Percentiles rank a stretch among this genome's conserved stretches.
Conservation (phyloP, 2,888 invertebrate genomes). For the Agapetus fuscipes region DNA sequence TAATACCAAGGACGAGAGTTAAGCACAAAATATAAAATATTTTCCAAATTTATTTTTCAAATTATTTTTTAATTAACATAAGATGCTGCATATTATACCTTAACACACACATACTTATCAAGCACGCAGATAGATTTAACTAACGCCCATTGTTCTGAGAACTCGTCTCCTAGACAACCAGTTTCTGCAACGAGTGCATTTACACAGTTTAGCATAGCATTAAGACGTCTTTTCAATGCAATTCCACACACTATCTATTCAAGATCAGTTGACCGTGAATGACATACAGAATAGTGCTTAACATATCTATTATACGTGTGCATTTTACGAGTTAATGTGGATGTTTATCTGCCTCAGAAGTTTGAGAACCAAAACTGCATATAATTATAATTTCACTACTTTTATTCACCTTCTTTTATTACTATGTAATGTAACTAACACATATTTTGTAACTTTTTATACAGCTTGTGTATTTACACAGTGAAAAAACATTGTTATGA, state of each 20-base stretch:
- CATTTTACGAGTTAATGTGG: slow-evolving; percentile 13
- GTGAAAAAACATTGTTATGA: no score
- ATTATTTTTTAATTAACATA: background rate
- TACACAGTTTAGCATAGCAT: slow-evolving; percentile 14
- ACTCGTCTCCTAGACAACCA: background rate
- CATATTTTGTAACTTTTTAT: no score
- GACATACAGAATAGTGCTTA: slow-evolving; percentile 6
- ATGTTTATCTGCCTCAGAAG: slow-evolving; percentile 13
- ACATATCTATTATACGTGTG: slow-evolving; percentile 6
- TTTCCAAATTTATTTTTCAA: no score
- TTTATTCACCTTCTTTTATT: no score
- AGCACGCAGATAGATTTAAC: background rate
- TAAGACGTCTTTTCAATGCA: slow-evolving; percentile 3
- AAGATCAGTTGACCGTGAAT: slow-evolving; percentile 19
- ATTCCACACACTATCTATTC: slow-evolving; percentile 4
- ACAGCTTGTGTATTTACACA: no score
- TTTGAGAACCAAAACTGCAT: no score
- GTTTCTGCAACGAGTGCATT: slow-evolving; percentile 1
- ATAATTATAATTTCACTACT: no score
- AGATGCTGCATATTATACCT: no score
- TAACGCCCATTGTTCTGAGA: background rate
- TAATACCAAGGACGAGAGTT: no score
- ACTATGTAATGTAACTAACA: no score
- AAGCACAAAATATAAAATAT: no score
- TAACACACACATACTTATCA: no score